Evolutionary conservation across 2,888 invertebrate genomes (phyloP), one percentile per base, ranked within the genome.

Genomic region (Chymomyza caudatula): DNA sequence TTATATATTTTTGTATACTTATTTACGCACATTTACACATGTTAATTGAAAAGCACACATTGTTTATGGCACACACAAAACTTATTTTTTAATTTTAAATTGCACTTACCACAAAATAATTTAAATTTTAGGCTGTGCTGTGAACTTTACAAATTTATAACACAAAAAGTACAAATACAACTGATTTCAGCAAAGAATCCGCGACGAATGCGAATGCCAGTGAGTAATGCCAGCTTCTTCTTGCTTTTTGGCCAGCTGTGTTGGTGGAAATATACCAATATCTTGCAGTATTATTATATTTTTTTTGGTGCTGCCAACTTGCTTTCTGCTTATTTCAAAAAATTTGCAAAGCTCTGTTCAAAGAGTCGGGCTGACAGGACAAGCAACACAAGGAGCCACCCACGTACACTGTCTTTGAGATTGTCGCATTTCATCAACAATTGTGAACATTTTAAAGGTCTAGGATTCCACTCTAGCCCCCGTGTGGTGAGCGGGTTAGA

Each of bases 1-100:
- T 17, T 43, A 43, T 11, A 6, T 37, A 37, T 43, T 47, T 47
- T 47, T 17, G 47, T 19, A 6, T 17, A 15, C 17, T 8, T 3
- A 17, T 17, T 3, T 47, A 47, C 17, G n/a, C 47, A 19, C 47
- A 47, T 15, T 47, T 47, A 47, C 0, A 37, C 29, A 29, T 44
- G n/a, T 44, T 44, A 44, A 44, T n/a, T n/a, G n/a, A 47, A 47
- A 47, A 47, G 47, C 47, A 47, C 47, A 47, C 17, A 47, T 47
- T 47, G 47, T 47, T 47, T 37, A 37, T 37, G 29, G 19, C 47
- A 47, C 47, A 47, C 47, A 47, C 17, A 19, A 15, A 8, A 47
- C 29, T 37, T 8, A 0, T 37, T 15, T 15, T 47, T 49, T n/a
- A 19, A 51, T 51, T 51, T 22, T 4, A 11, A 2, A 20, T 5